Conservation (phyloP, 2,113 vertebrate species). For the Oceanodroma tethys region DNA sequence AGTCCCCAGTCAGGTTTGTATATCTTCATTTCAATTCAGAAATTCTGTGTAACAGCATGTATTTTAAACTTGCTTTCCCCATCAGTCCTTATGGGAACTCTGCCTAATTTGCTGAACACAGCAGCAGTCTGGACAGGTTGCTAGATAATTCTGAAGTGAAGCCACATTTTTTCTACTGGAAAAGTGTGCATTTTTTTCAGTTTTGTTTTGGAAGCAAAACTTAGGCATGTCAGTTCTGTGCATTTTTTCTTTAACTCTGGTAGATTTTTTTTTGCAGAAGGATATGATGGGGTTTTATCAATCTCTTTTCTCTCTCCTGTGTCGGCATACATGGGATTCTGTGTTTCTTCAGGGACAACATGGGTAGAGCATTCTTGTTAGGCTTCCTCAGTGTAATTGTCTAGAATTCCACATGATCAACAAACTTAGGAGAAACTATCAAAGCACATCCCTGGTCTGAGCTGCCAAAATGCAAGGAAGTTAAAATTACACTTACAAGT, state of each 20-base stretch:
- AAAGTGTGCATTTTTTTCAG: background rate
- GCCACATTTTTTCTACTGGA: background rate
- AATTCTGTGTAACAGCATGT: background rate
- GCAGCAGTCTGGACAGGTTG: background rate
- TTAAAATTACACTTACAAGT: background rate
- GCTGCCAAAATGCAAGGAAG: background rate
- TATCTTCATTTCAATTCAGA: background rate
- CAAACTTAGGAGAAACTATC: background rate
- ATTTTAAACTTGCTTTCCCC: background rate
- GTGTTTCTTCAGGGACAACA: background rate
- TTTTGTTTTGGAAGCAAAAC: background rate
- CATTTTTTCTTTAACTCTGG: background rate
- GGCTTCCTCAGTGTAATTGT: background rate
- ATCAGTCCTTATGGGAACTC: background rate
- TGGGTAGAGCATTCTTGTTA: background rate
- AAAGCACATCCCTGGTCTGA: background rate
- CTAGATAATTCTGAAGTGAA: background rate
- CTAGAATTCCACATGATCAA: background rate
- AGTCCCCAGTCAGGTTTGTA: conserved; percentile 89
- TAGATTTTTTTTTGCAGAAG: background rate
- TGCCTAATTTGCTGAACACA: background rate
- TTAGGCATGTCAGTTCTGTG: background rate
- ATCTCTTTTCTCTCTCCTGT: background rate
- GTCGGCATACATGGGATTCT: background rate
- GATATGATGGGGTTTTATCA: background rate